These are phyloP conservation scores for Phrynocephalus forsythii DNA, from an alignment of 2,797 vertebrate genomes.

Conservation along the genomic window DNA sequence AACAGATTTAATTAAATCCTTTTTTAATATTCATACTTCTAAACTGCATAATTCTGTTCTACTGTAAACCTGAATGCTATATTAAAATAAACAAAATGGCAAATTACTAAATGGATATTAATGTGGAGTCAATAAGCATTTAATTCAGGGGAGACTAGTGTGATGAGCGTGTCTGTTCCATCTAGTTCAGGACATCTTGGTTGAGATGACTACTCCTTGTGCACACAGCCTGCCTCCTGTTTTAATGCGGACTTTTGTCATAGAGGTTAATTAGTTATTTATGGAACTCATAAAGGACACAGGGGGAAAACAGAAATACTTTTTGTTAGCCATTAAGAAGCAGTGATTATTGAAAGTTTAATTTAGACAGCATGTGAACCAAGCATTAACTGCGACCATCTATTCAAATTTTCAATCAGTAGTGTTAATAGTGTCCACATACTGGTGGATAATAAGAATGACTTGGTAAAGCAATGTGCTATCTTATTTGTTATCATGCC, in stretches of 20 bases:
- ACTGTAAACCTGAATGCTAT: slow-evolving; percentile 81
- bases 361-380: slow-evolving; percentile 68
- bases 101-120: slow-evolving; percentile 86
- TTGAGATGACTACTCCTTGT: slow-evolving; percentile 46
- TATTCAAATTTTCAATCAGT: slow-evolving; percentile 65
- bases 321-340: slow-evolving; percentile 73
- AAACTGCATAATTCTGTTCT: slow-evolving; percentile 86
- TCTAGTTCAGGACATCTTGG: slow-evolving; percentile 63
- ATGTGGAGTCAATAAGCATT: slow-evolving; percentile 82
- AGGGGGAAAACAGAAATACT: slow-evolving; percentile 62
- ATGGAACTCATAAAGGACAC: slow-evolving; percentile 75
- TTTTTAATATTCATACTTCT: slow-evolving; percentile 89
- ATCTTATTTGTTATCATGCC: slow-evolving; percentile 25
- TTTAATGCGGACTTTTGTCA: slow-evolving; percentile 61
- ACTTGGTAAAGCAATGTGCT: slow-evolving; percentile 47
- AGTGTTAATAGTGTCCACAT: slow-evolving; percentile 54
- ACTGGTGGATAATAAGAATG: slow-evolving; percentile 61
- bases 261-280: slow-evolving; percentile 78
- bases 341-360: slow-evolving; percentile 71
- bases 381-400: slow-evolving; percentile 52
- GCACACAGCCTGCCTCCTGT: slow-evolving; percentile 59
- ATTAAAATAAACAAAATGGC: slow-evolving; percentile 87
- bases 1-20: slow-evolving; percentile 89
- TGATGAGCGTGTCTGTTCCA: slow-evolving; percentile 51
- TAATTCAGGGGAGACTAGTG: slow-evolving; percentile 76